Evolutionary conservation across 2,888 invertebrate genomes (phyloP).

Genomic region (Patella caerulea): DNA sequence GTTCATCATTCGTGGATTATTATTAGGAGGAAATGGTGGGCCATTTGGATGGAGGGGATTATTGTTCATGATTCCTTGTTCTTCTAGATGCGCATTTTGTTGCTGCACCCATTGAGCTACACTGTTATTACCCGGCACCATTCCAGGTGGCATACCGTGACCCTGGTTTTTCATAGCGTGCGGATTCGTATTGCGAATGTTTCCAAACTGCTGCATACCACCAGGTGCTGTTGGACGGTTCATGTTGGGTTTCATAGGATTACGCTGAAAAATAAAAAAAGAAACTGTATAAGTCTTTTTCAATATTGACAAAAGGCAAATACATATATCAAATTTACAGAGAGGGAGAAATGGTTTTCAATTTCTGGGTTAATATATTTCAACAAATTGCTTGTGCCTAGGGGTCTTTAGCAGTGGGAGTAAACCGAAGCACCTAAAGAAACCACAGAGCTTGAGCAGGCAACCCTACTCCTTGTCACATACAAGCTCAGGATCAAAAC

Average conservation of each 20-base stretch:
- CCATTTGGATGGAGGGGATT: slow-evolving; percentile 29
- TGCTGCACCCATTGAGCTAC: slow-evolving; percentile 69
- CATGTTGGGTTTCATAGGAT: slow-evolving; percentile 86
- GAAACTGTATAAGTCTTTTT: background rate
- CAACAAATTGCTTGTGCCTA: no score
- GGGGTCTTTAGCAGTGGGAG: no score
- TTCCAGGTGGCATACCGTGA: slow-evolving; percentile 39
- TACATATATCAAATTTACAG: background rate
- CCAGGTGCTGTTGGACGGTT: slow-evolving; percentile 7
- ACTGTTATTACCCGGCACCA: slow-evolving; percentile 49
- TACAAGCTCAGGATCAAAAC: no score
- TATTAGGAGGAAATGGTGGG: slow-evolving; percentile 24
- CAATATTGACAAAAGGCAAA: no score
- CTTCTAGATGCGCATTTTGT: slow-evolving; percentile 64
- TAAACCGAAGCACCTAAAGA: no score
- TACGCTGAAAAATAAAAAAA: slow-evolving; percentile 78
- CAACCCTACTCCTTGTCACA: no score
- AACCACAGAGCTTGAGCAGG: no score
- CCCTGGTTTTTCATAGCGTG: slow-evolving; percentile 52
- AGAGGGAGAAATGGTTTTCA: background rate
- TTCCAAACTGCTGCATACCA: slow-evolving; percentile 1
- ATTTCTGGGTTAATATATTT: no score
- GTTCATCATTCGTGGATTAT: slow-evolving; percentile 42
- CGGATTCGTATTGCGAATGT: slow-evolving; percentile 21
- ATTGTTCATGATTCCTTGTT: slow-evolving; percentile 51